Evolutionary conservation across 1,140 invertebrate species (phyloP).

Genomic region (Drosophila repleta): DNA sequence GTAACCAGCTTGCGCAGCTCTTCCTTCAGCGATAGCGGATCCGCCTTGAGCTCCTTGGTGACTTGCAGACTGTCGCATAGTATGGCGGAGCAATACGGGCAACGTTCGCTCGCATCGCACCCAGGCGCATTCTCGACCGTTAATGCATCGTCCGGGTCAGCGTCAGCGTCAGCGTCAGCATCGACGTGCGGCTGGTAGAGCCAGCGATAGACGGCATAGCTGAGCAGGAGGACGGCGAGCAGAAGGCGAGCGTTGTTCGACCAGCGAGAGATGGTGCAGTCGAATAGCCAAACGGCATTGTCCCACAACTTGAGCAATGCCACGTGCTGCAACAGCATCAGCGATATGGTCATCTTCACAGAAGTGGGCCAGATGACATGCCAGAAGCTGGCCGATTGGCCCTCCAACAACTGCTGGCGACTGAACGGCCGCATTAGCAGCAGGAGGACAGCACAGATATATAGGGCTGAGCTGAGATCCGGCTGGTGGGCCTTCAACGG

Average conservation of each 20-base stretch:
- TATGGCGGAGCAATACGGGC: slow-evolving; percentile 1
- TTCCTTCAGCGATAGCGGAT: background rate
- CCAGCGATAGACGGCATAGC: slow-evolving; percentile 12
- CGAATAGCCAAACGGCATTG: slow-evolving; percentile 12
- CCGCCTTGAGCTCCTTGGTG: background rate
- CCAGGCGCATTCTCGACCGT: background rate
- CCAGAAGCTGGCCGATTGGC: background rate
- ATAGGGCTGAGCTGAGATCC: slow-evolving; percentile 31
- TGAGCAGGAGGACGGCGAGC: slow-evolving; percentile 1
- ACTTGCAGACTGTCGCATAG: no score
- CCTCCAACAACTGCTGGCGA: no score
- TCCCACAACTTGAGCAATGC: slow-evolving; percentile 25
- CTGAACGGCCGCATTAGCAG: slow-evolving; percentile 17
- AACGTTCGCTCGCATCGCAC: background rate
- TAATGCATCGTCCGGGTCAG: background rate
- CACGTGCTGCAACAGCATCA: slow-evolving; percentile 37
- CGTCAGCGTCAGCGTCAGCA: background rate
- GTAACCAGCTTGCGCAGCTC: background rate
- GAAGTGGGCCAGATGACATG: slow-evolving; percentile 11
- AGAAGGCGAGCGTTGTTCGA: slow-evolving; percentile 10
- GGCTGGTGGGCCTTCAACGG: slow-evolving; percentile 20
- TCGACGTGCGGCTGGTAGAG: background rate
- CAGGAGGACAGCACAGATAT: slow-evolving; percentile 17
- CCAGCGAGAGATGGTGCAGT: background rate
- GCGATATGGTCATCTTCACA: slow-evolving; percentile 16